phyloP scores from a whole-genome alignment of 2,888 invertebrate species.

The Caenorhabditis sp. region DNA sequence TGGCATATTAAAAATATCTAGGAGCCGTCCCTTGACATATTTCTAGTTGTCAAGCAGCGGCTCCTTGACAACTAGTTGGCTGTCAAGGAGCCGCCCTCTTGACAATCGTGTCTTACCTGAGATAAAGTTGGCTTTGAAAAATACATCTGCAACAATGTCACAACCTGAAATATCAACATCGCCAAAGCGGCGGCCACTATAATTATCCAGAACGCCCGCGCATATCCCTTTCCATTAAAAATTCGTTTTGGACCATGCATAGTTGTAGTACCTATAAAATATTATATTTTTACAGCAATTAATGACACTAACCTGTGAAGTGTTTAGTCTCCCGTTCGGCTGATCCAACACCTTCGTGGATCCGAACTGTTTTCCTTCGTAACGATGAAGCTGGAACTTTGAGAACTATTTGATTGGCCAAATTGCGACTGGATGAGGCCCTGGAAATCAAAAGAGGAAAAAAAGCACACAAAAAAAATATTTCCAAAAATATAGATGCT shows the following conservation, averaged over 20 bases:
- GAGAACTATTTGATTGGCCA: slow-evolving; percentile 49
- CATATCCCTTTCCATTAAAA: slow-evolving; percentile 43
- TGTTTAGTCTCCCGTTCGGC: slow-evolving; percentile 62
- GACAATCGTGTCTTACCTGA: slow-evolving; percentile 28
- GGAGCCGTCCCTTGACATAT: no score
- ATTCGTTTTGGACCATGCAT: slow-evolving; percentile 65
- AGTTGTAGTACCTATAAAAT: slow-evolving; percentile 58
- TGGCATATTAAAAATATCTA: no score
- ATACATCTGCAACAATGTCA: slow-evolving; percentile 35
- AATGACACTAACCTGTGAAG: slow-evolving; percentile 53
- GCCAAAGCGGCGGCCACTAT: slow-evolving; percentile 27
- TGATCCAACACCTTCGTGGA: slow-evolving; percentile 52
- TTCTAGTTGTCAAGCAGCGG: neutral
- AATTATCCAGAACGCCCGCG: slow-evolving; percentile 39
- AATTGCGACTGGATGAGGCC: slow-evolving; percentile 12
- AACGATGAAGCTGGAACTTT: slow-evolving; percentile 55
- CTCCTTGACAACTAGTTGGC: neutral
- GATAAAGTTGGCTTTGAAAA: slow-evolving; percentile 43
- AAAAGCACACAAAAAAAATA: no score
- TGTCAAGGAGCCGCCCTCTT: neutral
- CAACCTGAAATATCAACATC: slow-evolving; percentile 42
- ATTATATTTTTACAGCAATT: neutral
- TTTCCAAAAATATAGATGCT: neutral
- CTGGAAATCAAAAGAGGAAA: slow-evolving; percentile 19
- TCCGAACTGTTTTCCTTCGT: no score